Conservation (phyloP, 1,140 invertebrate species). For the Drosophila kohkoa region DNA sequence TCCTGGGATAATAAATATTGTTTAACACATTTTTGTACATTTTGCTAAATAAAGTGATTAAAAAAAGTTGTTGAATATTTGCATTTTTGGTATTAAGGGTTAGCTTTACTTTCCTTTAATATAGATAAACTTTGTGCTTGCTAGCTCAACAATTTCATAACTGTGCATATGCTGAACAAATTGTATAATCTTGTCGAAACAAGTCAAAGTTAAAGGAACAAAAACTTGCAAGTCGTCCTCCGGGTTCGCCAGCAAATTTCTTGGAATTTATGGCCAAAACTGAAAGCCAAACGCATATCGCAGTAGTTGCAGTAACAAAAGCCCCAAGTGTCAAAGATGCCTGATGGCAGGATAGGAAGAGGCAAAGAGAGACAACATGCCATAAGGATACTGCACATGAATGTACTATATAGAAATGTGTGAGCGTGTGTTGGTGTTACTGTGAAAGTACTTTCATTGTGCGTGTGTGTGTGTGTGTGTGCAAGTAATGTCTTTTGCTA, state of each 20-base stretch:
- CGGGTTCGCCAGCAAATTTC: slow-evolving; percentile 23
- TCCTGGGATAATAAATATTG: slow-evolving; percentile 24
- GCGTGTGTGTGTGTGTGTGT: slow-evolving; percentile 8
- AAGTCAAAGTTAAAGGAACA: slow-evolving; percentile 3
- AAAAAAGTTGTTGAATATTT: background rate
- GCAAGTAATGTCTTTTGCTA: slow-evolving; percentile 44
- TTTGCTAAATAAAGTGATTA: slow-evolving; percentile 23
- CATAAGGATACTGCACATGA: slow-evolving; percentile 24
- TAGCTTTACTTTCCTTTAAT: no score
- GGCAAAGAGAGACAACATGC: slow-evolving; percentile 31
- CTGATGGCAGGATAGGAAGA: slow-evolving; percentile 25
- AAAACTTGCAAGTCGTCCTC: slow-evolving; percentile 9
- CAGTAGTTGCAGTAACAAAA: slow-evolving; percentile 21
- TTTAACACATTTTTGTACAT: slow-evolving; percentile 3
- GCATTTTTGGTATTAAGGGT: background rate
- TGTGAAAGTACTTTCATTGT: slow-evolving; percentile 1
- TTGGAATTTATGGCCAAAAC: slow-evolving; percentile 36
- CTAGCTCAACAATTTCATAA: background rate
- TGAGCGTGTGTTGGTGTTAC: slow-evolving; percentile 1
- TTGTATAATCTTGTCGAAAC: slow-evolving; percentile 6
- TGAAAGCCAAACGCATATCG: slow-evolving; percentile 43
- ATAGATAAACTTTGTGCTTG: no score
- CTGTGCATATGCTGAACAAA: slow-evolving; percentile 1
- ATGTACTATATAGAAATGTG: background rate
- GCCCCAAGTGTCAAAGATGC: slow-evolving; percentile 49